These are phyloP conservation scores for Chrysotoxum bicinctum DNA, from an alignment of 2,888 invertebrate species.

Conservation along the genomic window DNA sequence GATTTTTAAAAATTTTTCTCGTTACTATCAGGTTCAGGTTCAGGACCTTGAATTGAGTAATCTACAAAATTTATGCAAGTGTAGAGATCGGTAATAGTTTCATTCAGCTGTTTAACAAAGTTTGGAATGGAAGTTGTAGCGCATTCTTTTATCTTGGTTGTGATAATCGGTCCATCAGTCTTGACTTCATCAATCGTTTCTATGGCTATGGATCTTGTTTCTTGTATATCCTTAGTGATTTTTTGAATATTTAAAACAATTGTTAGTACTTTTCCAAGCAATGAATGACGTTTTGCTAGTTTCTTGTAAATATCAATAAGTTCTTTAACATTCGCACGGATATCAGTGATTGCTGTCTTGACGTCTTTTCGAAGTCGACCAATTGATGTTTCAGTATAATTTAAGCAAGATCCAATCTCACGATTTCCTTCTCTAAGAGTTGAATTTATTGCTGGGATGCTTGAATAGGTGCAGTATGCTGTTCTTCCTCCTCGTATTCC, in stretches of 20 bases:
- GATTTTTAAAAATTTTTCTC: conserved; percentile 27
- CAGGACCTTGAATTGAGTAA: conserved; percentile 44
- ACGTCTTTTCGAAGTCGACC: conserved; percentile 18
- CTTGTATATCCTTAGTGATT: conserved; percentile 69
- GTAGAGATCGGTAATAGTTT: conserved; percentile 16
- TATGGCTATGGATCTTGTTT: conserved; percentile 11
- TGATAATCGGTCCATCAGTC: conserved; percentile 15
- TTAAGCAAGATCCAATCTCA: conserved; percentile 41
- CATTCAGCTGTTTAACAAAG: conserved; percentile 34
- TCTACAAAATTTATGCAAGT: conserved; percentile 52
- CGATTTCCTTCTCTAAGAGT: conserved; percentile 37
- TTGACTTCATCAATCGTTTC: conserved; percentile 23
- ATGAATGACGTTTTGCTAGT: conserved; percentile 75
- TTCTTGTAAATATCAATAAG: conserved; percentile 77
- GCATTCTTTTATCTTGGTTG: not conserved
- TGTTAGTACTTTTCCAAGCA: conserved; percentile 77
- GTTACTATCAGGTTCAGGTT: conserved; percentile 41
- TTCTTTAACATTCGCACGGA: conserved; percentile 72
- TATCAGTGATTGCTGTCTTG: conserved; percentile 18
- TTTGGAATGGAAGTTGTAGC: conserved; percentile 17
- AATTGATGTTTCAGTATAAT: conserved; percentile 11
- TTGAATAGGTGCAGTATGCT: conserved; percentile 52
- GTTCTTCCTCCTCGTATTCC: conserved; percentile 29
- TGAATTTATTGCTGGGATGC: conserved; percentile 38
- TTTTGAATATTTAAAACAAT: conserved; percentile 75